Evolutionary conservation across 2,888 invertebrate species (phyloP), one percentile per base, ranked within the genome.

Genomic region (Adelphocoris suturalis): DNA sequence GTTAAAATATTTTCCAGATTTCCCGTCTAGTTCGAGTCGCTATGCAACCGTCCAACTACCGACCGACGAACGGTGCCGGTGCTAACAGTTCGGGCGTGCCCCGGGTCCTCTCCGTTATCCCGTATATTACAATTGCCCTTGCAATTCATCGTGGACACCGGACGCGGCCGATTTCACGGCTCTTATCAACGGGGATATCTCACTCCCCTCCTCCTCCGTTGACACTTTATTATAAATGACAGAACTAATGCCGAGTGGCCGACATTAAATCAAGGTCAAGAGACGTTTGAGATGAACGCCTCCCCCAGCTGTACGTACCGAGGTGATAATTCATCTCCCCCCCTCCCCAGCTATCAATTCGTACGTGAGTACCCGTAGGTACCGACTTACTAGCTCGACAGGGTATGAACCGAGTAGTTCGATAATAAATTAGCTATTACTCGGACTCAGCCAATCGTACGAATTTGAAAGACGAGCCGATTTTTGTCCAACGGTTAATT

Each of bases 131-230:
- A 78, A 88, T 88, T 88, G 88, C 88, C 88, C 88, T 88, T 78
- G 88, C 88, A 88, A 88, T 88, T 88, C 88, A 88, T 88, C 88
- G 88, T 80, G 78, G 57, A 52, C 57, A 78, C 88, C 88, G 88
- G 88, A 88, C 88, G 88, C n/a, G 88, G 88, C 78, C 88, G 88
- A 88, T 88, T 88, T 88, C 88, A 88, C 88, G 88, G 78, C 88
- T 88, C 88, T 88, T 88, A 88, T 88, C 88, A 80, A 88, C 88
- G 52, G 78, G 88, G 78, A 78, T 80, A 80, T 88, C 88, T 88
- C 88, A 61, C 55, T 78, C 76, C 47, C 55, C 16, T 14, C 85
- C 37, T 28, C 55, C 14, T 14, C 61, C 37, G 19, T 23, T 37
- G 85, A 85, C 88, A n/a, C 78, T 88, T 88, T 88, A 88, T 88